Evolutionary conservation across 2,888 invertebrate species (phyloP), one percentile per base, ranked within the genome.

Genomic region (Pyralis farinalis): DNA sequence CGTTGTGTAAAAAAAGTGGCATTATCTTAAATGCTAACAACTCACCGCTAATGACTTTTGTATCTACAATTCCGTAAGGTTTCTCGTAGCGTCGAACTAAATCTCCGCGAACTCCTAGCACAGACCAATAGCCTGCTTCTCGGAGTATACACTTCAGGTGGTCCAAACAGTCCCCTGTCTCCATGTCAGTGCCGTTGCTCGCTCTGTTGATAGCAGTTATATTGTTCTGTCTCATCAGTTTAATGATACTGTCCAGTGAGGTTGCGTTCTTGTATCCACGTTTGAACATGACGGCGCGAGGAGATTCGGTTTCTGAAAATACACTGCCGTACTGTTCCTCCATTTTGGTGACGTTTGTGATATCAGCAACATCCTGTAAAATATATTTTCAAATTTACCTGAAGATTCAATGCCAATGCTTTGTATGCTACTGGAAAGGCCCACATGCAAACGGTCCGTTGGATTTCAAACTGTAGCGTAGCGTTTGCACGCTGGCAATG

Each of bases 11-110:
- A n/a, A n/a, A n/a, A n/a, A n/a, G n/a, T n/a, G n/a, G n/a, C n/a
- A n/a, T n/a, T n/a, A n/a, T n/a, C n/a, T n/a, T n/a, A n/a, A 16
- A 16, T 16, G 16, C 16, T n/a, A n/a, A n/a, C 16, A 16, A 62
- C 81, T 82, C 69, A 77, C 90, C 86, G 43, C 72, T 68, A 9
- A 90, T 66, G 39, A 91, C 72, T 69, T 92, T 91, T 1, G 90
- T 90, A 49, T 91, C 92, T 45, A 92, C 90, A 37, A 91, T 80
- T 32, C 92, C 92, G 35, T 88, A 87, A 1, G 82, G 63, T 50
- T 70, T 54, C 42, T 64, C 75, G 31, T 70, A 46, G 11, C 58
- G 47, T 8, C 55, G 57, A 7, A 73, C 72, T 25, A 87, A 66
- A 44, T 88, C 88, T 1, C 85, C 86, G 7, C 88, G 61, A 0